Evolutionary conservation across 2,888 invertebrate genomes (phyloP), one percentile per base, ranked within the genome.

Genomic region (Melanostoma scalare): DNA sequence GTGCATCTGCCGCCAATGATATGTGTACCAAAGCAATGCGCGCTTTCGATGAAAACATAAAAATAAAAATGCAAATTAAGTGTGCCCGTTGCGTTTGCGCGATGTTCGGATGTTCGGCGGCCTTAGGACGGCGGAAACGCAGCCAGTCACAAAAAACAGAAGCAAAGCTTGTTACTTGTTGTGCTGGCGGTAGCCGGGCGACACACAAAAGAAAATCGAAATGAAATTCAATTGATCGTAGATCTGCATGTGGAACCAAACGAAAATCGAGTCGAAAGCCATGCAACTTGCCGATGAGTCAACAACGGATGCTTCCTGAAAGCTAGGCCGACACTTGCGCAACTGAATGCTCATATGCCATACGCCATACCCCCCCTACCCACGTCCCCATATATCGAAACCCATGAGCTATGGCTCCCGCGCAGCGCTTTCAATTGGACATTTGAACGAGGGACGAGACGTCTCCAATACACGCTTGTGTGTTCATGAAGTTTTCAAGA

Each of bases 51-150:
- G 89, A 89, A 89, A 89, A 89, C 89, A 89, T 89, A 89, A 89
- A 89, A 89, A 89, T 89, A 89, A 89, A 89, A 89, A 89, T 89
- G 89, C 89, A 89, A 89, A 89, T 89, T 88, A 89, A 87, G 87
- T 55, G 76, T 61, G 67, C 68, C 65, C 55, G 76, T 87, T 86
- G 87, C 87, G 87, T 87, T 38, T 1, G 20, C 20, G 20, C 20
- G 20, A 20, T 20, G 20, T 20, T 20, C 20, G 20, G 20, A 20
- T 20, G 60, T 40, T 36, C n/a, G 2, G 38, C 38, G 20, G 20
- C 20, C 20, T 20, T 53, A 6, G 20, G 35, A n/a, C 87, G 87
- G 86, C 87, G 86, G n/a, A 52, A 55, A 80, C 73, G 61, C 80
- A 73, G 42, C n/a, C 65, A 48, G 30, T n/a, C 33, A 30, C 35